Evolutionary conservation across 2,113 vertebrate species (phyloP).

Genomic region (Plecturocebus donacophilus): DNA sequence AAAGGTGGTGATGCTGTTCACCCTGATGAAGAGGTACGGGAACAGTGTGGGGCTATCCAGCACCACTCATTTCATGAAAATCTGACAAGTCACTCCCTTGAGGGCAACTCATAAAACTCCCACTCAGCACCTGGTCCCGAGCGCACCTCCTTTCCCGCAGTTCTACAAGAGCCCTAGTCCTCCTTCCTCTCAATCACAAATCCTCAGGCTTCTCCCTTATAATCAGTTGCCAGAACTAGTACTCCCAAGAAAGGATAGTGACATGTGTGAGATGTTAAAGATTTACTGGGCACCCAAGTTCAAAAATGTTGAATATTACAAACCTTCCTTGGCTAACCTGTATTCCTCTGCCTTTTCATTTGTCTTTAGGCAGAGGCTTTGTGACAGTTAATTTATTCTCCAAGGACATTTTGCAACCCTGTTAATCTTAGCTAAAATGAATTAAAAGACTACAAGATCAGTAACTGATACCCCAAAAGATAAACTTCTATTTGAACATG

Average conservation of each 20-base stretch:
- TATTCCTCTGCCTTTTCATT: neutral
- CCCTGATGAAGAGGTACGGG: neutral
- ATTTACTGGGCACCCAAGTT: neutral
- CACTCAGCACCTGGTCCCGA: neutral
- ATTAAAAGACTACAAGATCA: neutral
- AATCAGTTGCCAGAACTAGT: neutral
- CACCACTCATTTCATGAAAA: neutral
- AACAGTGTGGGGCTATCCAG: rapidly evolving
- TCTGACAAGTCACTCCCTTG: neutral
- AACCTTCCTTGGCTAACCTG: neutral
- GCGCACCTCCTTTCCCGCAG: neutral
- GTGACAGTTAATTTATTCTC: neutral
- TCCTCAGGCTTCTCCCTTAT: neutral
- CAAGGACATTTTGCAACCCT: neutral
- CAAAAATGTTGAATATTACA: neutral
- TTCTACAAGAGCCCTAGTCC: too few species aligned
- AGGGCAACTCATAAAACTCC: neutral
- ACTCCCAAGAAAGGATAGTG: neutral
- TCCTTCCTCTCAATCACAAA: neutral
- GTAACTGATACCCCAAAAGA: neutral
- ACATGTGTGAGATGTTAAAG: neutral
- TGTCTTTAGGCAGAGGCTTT: neutral
- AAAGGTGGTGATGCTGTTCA: neutral
- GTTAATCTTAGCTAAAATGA: neutral
- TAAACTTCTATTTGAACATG: neutral